Conservation (phyloP, 2,797 vertebrate species). For the Oryzias sinensis region DNA sequence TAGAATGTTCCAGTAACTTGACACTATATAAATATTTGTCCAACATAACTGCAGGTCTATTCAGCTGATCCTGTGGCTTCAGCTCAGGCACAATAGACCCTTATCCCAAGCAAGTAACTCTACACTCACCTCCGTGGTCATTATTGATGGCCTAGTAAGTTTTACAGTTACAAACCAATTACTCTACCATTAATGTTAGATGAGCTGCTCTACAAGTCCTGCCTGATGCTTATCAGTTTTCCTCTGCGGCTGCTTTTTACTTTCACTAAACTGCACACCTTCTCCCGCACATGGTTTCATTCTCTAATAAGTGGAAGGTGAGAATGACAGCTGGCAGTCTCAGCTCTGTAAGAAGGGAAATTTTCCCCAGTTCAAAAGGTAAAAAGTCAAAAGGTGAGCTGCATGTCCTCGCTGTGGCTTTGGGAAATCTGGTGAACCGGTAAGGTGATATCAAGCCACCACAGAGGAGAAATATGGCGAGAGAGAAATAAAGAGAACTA, state of each 20-base stretch:
- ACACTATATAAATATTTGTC: conserved; percentile 83
- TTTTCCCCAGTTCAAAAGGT: conserved; percentile 75
- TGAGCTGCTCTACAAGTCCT: conserved; percentile 77
- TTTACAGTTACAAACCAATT: conserved; percentile 87
- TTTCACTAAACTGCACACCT: conserved; percentile 63
- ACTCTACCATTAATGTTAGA: conserved; percentile 83
- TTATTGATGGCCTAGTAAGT: conserved; percentile 83
- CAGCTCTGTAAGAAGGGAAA: conserved; percentile 41
- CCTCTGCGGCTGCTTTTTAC: conserved; percentile 55
- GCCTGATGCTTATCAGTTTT: conserved; percentile 74
- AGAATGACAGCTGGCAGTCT: conserved; percentile 75
- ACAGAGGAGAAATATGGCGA: conserved; percentile 33
- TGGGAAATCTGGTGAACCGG: conserved; percentile 78
- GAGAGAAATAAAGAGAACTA: not conserved
- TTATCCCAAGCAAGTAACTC: conserved; percentile 72
- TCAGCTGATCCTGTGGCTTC: conserved; percentile 70
- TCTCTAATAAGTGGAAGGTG: conserved; percentile 62
- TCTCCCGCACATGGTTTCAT: conserved; percentile 33
- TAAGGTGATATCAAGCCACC: conserved; percentile 75
- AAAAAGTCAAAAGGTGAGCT: conserved; percentile 77
- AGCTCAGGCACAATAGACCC: conserved; percentile 58
- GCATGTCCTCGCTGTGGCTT: conserved; percentile 70
- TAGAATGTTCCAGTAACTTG: conserved; percentile 75
- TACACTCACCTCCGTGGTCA: conserved; percentile 68
- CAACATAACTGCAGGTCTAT: conserved; percentile 73